These are phyloP conservation scores for Horisme vitalbata DNA, from an alignment of 2,888 invertebrate species.

Conservation along the genomic window DNA sequence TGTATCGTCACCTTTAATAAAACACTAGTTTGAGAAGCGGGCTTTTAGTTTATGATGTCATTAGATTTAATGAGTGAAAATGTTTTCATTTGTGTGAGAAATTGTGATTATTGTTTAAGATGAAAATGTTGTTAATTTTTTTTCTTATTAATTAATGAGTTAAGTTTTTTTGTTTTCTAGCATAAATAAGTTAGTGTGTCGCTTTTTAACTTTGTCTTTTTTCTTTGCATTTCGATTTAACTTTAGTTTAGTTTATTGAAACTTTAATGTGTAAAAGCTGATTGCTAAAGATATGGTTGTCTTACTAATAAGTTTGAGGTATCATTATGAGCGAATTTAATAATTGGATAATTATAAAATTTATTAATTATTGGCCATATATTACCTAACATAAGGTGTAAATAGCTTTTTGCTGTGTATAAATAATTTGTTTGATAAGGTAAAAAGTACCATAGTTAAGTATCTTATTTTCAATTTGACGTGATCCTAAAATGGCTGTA, in stretches of 20 bases:
- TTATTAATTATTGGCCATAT: slow-evolving; percentile 25
- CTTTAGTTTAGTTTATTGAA: too few relatives aligned
- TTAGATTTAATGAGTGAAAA: slow-evolving; percentile 12
- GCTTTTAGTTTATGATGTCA: slow-evolving; percentile 4
- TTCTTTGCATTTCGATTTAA: slow-evolving; percentile 8
- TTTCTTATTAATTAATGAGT: slow-evolving; percentile 48
- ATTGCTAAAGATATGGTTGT: too few relatives aligned
- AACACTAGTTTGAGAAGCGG: slow-evolving; percentile 9
- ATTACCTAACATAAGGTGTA: slow-evolving; percentile 19
- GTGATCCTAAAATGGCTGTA: too few relatives aligned
- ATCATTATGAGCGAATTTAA: slow-evolving; percentile 32
- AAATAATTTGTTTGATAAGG: slow-evolving; percentile 1
- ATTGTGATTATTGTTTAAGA: slow-evolving; percentile 47
- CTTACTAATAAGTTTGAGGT: slow-evolving; percentile 13
- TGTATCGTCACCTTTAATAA: too few relatives aligned
- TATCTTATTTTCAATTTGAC: too few relatives aligned
- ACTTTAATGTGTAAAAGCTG: too few relatives aligned
- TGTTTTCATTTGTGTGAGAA: slow-evolving; percentile 34
- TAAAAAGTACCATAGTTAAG: too few relatives aligned
- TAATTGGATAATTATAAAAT: slow-evolving; percentile 19
- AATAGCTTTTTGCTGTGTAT: slow-evolving; percentile 29
- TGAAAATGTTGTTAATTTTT: slow-evolving; percentile 52
- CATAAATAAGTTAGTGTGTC: slow-evolving; percentile 43
- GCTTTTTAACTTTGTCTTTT: slow-evolving; percentile 26
- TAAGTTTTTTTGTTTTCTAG: slow-evolving; percentile 66